Evolutionary conservation across 1,140 invertebrate genomes (phyloP).

Genomic region (Neodiprion virginianus): DNA sequence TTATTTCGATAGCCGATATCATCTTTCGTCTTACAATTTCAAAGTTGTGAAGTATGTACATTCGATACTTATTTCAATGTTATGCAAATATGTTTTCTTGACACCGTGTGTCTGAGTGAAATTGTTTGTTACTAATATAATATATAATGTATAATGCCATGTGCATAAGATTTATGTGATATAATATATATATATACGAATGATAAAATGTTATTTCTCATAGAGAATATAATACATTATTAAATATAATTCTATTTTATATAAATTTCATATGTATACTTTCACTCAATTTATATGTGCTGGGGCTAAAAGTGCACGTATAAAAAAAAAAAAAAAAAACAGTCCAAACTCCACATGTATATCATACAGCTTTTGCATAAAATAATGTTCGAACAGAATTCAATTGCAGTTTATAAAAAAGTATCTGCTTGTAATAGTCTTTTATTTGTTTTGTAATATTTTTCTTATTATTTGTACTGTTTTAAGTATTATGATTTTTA

Average conservation of each 20-base stretch:
- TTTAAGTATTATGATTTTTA: neutral
- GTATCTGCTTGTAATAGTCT: neutral
- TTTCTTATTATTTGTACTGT: constrained; percentile 4
- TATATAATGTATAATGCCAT: too few relatives aligned
- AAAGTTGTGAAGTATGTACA: too few relatives aligned
- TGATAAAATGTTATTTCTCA: too few relatives aligned
- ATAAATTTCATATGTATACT: neutral
- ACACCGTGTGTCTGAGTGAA: too few relatives aligned
- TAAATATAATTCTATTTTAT: neutral
- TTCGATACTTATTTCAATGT: too few relatives aligned
- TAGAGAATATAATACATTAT: neutral
- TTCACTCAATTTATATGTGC: neutral
- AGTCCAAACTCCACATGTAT: neutral
- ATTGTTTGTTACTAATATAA: too few relatives aligned
- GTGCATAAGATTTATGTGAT: too few relatives aligned
- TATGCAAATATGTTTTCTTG: too few relatives aligned
- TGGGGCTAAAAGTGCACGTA: neutral
- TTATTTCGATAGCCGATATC: too few relatives aligned
- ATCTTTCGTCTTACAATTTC: too few relatives aligned
- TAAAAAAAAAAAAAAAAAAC: neutral
- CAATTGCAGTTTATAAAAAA: neutral
- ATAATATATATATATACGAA: too few relatives aligned
- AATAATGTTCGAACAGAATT: neutral
- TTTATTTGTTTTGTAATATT: neutral
- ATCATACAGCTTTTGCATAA: too few relatives aligned